Conservation (phyloP, 2,113 vertebrate genomes). For the Chinchilla lanigera region DNA sequence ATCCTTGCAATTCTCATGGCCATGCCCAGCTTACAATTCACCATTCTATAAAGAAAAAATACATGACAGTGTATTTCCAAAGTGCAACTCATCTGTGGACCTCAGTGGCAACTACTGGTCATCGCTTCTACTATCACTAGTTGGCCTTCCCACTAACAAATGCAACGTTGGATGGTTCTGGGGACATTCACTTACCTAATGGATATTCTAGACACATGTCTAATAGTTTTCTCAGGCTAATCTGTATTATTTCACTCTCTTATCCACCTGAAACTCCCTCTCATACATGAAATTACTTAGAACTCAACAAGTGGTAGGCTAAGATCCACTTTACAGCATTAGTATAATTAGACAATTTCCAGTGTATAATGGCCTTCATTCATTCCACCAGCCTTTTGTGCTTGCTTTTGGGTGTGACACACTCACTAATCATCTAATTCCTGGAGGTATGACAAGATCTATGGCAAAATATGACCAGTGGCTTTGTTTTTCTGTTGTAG, state of each 20-base stretch:
- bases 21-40: neutral
- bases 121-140: neutral
- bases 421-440: slow-evolving; percentile 63
- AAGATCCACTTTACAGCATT: neutral
- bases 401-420: slow-evolving; percentile 54
- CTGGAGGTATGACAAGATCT: slow-evolving; percentile 58
- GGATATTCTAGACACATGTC: neutral
- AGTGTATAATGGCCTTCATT: neutral
- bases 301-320: neutral
- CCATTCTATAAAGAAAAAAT: neutral
- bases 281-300: neutral
- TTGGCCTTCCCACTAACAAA: neutral
- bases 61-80: neutral
- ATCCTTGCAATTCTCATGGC: neutral
- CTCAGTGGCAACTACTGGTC: neutral
- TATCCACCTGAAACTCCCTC: slow-evolving; percentile 33
- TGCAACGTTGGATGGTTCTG: neutral
- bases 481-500: slow-evolving; percentile 52
- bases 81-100: neutral
- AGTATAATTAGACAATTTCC: neutral
- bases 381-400: slow-evolving; percentile 37
- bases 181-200: neutral
- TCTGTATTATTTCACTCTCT: neutral
- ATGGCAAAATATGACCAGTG: slow-evolving; percentile 69
- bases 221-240: slow-evolving; percentile 23